phyloP scores from a whole-genome alignment of 1,140 invertebrate genomes.

The Halesus radiatus region DNA sequence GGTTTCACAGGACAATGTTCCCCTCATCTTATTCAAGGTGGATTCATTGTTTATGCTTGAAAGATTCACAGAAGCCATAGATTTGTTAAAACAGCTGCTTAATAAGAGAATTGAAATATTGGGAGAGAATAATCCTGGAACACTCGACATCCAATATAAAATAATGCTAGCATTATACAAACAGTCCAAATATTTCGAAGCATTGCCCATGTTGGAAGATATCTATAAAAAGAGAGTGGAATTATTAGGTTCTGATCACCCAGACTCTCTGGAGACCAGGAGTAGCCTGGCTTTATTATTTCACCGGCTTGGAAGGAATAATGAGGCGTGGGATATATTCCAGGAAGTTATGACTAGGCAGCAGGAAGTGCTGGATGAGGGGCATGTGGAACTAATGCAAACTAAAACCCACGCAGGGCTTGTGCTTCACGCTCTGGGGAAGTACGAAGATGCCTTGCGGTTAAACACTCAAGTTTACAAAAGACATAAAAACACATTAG shows the following conservation, averaged over 20 bases:
- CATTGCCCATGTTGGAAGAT: background rate
- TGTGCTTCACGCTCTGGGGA: background rate
- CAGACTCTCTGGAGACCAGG: no score
- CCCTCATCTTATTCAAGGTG: background rate
- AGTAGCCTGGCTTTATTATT: background rate
- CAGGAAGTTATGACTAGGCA: background rate
- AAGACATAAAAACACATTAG: background rate
- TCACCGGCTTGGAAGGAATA: background rate
- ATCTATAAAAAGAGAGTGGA: background rate
- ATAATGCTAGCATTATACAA: background rate
- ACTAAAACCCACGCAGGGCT: background rate
- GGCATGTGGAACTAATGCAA: background rate
- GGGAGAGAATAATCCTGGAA: background rate
- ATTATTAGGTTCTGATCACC: background rate
- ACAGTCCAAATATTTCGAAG: conserved; percentile 19
- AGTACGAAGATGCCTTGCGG: background rate
- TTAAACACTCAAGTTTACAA: background rate
- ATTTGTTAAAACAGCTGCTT: background rate
- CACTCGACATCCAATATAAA: background rate
- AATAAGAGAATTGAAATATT: conserved; percentile 4
- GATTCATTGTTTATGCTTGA: background rate
- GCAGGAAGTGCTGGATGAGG: background rate
- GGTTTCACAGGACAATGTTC: conserved; percentile 1
- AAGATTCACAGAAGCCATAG: background rate
- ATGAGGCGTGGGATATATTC: background rate